These are phyloP conservation scores for Himalopsyche kuldschensis DNA, from an alignment of 2,888 invertebrate species.

Conservation along the genomic window DNA sequence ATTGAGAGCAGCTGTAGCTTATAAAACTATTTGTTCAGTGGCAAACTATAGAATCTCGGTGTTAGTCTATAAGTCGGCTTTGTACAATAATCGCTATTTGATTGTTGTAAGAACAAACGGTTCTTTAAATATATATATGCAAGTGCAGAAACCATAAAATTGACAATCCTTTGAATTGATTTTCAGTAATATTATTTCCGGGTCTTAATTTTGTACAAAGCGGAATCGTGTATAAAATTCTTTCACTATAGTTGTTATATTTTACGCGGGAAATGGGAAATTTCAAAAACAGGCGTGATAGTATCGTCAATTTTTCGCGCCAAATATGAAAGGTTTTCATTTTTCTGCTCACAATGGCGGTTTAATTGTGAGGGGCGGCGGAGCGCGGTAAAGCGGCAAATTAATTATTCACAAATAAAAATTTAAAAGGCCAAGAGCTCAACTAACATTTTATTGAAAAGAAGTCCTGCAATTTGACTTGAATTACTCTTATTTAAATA, in stretches of 20 bases:
- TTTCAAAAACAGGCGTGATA: neutral
- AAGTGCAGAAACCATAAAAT: no score
- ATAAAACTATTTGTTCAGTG: no score
- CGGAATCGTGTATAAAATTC: neutral
- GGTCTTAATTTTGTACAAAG: neutral
- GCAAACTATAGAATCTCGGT: no score
- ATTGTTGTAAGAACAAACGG: no score
- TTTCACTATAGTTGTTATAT: neutral
- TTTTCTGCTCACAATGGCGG: slow-evolving; percentile 27
- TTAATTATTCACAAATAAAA: slow-evolving; percentile 26
- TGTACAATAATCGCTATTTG: no score
- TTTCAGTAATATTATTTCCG: no score
- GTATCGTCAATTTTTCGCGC: neutral
- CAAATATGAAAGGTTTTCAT: slow-evolving; percentile 21
- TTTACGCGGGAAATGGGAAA: neutral
- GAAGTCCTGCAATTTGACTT: no score
- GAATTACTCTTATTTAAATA: no score
- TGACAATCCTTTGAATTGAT: no score
- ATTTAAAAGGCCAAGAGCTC: neutral
- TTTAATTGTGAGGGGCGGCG: slow-evolving; percentile 30
- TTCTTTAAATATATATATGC: no score
- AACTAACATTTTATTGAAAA: neutral
- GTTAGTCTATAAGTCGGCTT: no score
- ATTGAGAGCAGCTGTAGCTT: no score
- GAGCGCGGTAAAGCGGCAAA: slow-evolving; percentile 33